A percentile compares a stretch with the other conserved stretches of the same genome.
Evolutionary conservation across 2,888 invertebrate species (phyloP).

Genomic region (Dynastes grantii): DNA sequence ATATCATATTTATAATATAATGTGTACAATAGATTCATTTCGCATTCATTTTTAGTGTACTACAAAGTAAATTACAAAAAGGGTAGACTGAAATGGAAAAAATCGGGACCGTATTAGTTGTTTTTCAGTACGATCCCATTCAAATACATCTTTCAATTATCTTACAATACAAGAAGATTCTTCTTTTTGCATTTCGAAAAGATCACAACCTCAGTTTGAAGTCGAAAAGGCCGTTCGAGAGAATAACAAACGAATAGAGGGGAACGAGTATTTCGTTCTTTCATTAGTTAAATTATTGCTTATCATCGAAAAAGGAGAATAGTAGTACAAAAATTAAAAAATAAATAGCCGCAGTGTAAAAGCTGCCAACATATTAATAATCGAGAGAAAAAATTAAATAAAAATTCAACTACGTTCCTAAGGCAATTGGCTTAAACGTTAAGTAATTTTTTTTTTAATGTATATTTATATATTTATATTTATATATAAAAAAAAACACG

Average conservation of each 20-base stretch:
- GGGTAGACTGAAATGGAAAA: background rate
- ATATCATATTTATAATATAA: constrained; percentile 50
- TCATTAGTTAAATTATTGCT: constrained; percentile 14
- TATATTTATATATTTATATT: constrained; percentile 47
- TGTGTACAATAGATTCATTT: constrained; percentile 34
- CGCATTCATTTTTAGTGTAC: background rate
- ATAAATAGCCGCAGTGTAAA: constrained; percentile 56
- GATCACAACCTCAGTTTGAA: constrained; percentile 46
- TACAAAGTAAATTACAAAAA: background rate
- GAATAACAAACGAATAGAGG: background rate
- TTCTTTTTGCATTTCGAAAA: constrained; percentile 21
- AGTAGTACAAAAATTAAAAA: constrained; percentile 18
- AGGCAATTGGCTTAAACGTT: constrained; percentile 59
- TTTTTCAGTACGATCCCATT: too few species aligned
- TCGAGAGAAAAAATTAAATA: constrained; percentile 49
- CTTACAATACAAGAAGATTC: constrained; percentile 20
- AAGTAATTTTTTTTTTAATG: constrained; percentile 46
- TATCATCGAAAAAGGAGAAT: background rate
- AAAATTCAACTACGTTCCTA: constrained; percentile 55
- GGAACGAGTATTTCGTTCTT: background rate
- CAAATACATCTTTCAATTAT: background rate
- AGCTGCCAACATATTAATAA: constrained; percentile 60
- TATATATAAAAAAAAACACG: constrained; percentile 61
- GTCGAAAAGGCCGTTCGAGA: background rate
- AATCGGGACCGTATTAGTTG: too few species aligned